Conservation (phyloP, 1,140 invertebrate genomes). For the Chlorops oryzae region DNA sequence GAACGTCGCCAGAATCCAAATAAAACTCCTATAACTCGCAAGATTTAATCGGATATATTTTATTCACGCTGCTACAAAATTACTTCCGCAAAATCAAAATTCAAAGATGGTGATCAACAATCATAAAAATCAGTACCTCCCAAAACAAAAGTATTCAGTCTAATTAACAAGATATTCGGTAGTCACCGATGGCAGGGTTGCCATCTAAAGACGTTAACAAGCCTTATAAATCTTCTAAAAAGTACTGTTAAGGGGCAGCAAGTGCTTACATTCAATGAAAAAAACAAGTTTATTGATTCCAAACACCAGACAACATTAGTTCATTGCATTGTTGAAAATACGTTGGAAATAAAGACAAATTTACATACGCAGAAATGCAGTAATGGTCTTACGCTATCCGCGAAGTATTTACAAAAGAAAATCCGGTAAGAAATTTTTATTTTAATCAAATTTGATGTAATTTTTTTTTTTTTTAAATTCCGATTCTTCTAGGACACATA, state of each 20-base stretch:
- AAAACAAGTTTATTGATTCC: neutral
- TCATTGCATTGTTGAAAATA: neutral
- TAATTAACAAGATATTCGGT: too few species aligned
- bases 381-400: constrained; percentile 3
- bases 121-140: too few species aligned
- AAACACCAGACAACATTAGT: neutral
- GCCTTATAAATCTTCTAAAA: too few species aligned
- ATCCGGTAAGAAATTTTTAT: neutral
- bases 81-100: too few species aligned
- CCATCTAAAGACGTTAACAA: too few species aligned
- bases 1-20: too few species aligned
- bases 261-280: neutral
- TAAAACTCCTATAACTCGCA: too few species aligned
- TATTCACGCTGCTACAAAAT: too few species aligned
- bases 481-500: neutral
- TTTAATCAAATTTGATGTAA: neutral
- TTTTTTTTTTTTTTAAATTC: neutral
- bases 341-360: neutral
- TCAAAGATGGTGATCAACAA: too few species aligned
- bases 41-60: too few species aligned
- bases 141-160: too few species aligned
- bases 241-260: neutral
- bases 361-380: constrained; percentile 1
- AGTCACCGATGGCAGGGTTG: too few species aligned
- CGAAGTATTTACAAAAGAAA: constrained; percentile 1